Evolutionary conservation across 1,140 invertebrate species (phyloP).

Genomic region (Drosophila kikkawai): DNA sequence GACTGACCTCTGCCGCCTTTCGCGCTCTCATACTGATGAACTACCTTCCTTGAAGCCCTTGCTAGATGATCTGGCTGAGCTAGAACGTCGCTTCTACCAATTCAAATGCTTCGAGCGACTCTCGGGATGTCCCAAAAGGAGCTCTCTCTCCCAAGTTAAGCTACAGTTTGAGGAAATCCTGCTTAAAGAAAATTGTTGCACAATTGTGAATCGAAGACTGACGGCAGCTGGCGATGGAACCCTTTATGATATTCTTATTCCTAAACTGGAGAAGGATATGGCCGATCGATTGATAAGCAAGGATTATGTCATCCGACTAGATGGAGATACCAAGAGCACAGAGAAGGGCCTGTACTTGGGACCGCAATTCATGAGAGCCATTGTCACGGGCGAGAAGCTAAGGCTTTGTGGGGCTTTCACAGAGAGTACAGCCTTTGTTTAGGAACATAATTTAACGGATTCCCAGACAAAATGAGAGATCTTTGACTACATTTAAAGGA

Average conservation of each 20-base stretch:
- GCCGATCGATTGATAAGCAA: constrained; percentile 69
- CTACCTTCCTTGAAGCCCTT: constrained; percentile 30
- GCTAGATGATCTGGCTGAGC: constrained; percentile 50
- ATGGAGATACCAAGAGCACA: constrained; percentile 47
- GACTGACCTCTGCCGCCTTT: constrained; percentile 64
- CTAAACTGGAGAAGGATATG: constrained; percentile 63
- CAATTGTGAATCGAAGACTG: constrained; percentile 61
- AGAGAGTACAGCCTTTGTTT: constrained; percentile 80
- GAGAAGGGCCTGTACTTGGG: constrained; percentile 70
- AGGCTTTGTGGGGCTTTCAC: constrained; percentile 83
- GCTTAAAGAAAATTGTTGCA: constrained; percentile 62
- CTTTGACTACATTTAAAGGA: background rate
- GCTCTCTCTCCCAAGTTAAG: constrained; percentile 48
- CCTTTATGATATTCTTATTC: constrained; percentile 58
- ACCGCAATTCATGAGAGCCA: constrained; percentile 81
- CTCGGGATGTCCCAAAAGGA: constrained; percentile 39
- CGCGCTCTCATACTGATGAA: constrained; percentile 56
- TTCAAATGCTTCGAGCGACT: constrained; percentile 73
- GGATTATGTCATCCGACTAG: constrained; percentile 77
- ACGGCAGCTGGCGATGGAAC: constrained; percentile 43
- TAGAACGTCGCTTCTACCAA: constrained; percentile 73
- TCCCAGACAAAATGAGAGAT: background rate
- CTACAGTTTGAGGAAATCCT: constrained; percentile 71
- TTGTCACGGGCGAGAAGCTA: constrained; percentile 74
- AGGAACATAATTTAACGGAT: background rate